Percentiles rank a stretch among this genome's conserved stretches.
Evolutionary conservation across 2,113 vertebrate species (phyloP).

Genomic region (Gulo gulo): DNA sequence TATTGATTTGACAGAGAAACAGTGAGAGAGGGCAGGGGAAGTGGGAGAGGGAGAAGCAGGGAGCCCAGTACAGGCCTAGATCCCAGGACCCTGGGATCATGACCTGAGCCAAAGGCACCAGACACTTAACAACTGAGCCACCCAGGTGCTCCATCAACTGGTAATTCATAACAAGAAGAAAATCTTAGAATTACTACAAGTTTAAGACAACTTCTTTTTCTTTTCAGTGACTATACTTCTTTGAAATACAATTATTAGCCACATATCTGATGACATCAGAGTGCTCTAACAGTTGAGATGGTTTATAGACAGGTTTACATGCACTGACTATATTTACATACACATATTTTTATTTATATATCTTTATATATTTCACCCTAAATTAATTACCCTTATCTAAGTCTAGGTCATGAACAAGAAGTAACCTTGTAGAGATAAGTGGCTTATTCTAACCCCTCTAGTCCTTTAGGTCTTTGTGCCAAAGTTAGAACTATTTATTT

Average conservation of each 20-base stretch:
- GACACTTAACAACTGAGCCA: too few relatives aligned
- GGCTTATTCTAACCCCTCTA: not conserved
- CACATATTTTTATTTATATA: not conserved
- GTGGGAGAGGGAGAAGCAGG: too few relatives aligned
- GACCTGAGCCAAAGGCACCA: too few relatives aligned
- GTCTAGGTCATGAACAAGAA: not conserved
- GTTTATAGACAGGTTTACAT: not conserved
- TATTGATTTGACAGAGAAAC: too few relatives aligned
- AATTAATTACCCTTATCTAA: not conserved
- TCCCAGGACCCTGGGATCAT: too few relatives aligned
- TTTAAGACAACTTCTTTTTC: not conserved
- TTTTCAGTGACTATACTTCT: not conserved
- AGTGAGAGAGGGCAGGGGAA: too few relatives aligned
- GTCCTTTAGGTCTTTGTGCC: not conserved
- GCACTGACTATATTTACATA: not conserved
- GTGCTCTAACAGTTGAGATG: not conserved
- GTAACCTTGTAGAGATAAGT: not conserved
- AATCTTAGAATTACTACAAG: conserved; percentile 3
- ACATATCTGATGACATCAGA: not conserved
- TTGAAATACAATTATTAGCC: not conserved
- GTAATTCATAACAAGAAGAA: not conserved
- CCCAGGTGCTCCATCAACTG: not conserved
- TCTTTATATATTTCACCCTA: not conserved
- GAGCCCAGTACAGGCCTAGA: too few relatives aligned
- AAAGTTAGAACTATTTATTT: not conserved